phyloP scores from a whole-genome alignment of 2,113 vertebrate species.

The Anarrhichthys ocellatus region DNA sequence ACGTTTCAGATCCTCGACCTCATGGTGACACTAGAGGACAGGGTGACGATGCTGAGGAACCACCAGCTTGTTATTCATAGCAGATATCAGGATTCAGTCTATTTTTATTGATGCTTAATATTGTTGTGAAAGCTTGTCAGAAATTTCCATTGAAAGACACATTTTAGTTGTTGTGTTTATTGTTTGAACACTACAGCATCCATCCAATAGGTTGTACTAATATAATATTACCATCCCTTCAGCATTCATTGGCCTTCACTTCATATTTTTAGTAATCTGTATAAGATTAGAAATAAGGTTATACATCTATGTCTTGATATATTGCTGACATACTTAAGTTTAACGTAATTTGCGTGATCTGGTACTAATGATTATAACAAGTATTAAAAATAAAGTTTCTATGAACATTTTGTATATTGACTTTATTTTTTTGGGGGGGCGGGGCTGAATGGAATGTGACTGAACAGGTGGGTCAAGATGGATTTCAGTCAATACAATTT shows the following conservation, averaged over 20 bases:
- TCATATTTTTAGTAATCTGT: background rate
- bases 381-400: background rate
- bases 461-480: background rate
- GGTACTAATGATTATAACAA: background rate
- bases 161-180: background rate
- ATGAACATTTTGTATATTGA: background rate
- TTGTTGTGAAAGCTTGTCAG: background rate
- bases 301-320: background rate
- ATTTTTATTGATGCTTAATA: background rate
- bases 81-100: background rate
- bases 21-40: slow-evolving; percentile 63
- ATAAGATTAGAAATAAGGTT: background rate
- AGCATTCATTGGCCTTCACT: background rate
- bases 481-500: background rate
- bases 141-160: background rate
- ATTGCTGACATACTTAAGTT: background rate
- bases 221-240: background rate
- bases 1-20: background rate
- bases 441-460: background rate
- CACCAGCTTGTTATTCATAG: background rate
- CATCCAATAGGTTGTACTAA: background rate
- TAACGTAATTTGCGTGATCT: background rate
- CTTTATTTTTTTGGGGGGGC: background rate
- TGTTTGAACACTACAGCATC: background rate
- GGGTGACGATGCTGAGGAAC: background rate